Evolutionary conservation across 1,140 invertebrate species (phyloP).

Genomic region (Heliconius eleuchia): DNA sequence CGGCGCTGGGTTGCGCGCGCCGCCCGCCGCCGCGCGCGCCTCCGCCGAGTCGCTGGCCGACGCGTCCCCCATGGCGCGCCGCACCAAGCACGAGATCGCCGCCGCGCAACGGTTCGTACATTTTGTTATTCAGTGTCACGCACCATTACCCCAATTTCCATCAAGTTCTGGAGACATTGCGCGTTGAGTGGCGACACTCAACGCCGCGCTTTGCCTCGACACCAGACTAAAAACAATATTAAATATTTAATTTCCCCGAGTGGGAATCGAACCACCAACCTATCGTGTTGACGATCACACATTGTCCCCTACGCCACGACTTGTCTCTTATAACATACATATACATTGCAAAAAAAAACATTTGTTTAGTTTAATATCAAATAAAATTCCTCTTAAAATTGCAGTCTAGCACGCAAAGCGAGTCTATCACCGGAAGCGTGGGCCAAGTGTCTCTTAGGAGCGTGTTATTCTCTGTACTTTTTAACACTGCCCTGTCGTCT

Average conservation of each 20-base stretch:
- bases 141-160: too few relatives aligned
- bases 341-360: too few relatives aligned
- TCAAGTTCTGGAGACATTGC: too few relatives aligned
- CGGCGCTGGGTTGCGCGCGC: slow-evolving; percentile 49
- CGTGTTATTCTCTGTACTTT: slow-evolving; percentile 98
- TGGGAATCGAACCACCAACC: too few relatives aligned
- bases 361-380: not conserved
- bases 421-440: slow-evolving; percentile 90
- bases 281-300: too few relatives aligned
- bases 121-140: not conserved
- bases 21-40: slow-evolving; percentile 67
- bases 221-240: too few relatives aligned
- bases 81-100: slow-evolving; percentile 97
- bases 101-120: slow-evolving; percentile 87
- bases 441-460: slow-evolving; percentile 94
- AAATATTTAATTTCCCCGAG: too few relatives aligned
- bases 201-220: too few relatives aligned
- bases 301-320: too few relatives aligned
- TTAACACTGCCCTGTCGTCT: slow-evolving; percentile 91
- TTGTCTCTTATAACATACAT: too few relatives aligned
- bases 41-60: slow-evolving; percentile 82
- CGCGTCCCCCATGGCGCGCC: slow-evolving; percentile 89
- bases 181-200: too few relatives aligned
- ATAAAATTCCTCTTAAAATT: slow-evolving; percentile 6
- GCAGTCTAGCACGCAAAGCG: slow-evolving; percentile 88